These are phyloP conservation scores for Stenchaetothrips biformis DNA, from an alignment of 2,888 invertebrate genomes.

Conservation along the genomic window DNA sequence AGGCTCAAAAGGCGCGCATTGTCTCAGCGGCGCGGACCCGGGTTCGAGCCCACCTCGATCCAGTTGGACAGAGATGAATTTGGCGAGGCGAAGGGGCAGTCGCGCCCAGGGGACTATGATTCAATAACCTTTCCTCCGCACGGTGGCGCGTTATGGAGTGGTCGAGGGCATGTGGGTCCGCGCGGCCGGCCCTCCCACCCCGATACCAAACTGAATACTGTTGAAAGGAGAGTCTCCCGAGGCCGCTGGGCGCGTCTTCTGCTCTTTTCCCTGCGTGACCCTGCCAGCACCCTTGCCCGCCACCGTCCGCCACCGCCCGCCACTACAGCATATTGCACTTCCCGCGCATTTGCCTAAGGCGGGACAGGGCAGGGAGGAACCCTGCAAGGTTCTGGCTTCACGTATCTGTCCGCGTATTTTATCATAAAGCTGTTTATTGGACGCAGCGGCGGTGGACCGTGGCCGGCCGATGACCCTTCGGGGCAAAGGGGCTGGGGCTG, in stretches of 20 bases:
- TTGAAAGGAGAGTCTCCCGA: neutral
- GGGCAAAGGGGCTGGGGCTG: too few relatives aligned
- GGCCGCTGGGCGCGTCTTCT: neutral
- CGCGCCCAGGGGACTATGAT: too few relatives aligned
- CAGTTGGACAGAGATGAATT: too few relatives aligned
- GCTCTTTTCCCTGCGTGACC: neutral
- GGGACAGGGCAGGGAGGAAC: neutral
- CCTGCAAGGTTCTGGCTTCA: neutral
- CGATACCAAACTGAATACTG: too few relatives aligned
- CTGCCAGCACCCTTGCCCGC: neutral
- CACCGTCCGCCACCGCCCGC: neutral
- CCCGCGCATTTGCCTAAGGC: neutral
- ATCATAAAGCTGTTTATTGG: slow-evolving; percentile 3
- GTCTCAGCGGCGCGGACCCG: too few relatives aligned
- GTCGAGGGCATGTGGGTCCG: too few relatives aligned
- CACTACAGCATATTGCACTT: slow-evolving; percentile 19
- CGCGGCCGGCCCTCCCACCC: too few relatives aligned
- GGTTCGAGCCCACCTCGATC: too few relatives aligned
- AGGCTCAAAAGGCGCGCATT: too few relatives aligned
- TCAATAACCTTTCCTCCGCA: too few relatives aligned
- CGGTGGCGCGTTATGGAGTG: too few relatives aligned
- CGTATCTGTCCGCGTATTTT: neutral
- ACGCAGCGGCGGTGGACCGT: neutral
- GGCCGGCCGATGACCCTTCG: neutral
- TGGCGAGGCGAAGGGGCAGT: too few relatives aligned